Evolutionary conservation across 2,113 vertebrate species (phyloP).

Genomic region (Hippocampus guttulatus): DNA sequence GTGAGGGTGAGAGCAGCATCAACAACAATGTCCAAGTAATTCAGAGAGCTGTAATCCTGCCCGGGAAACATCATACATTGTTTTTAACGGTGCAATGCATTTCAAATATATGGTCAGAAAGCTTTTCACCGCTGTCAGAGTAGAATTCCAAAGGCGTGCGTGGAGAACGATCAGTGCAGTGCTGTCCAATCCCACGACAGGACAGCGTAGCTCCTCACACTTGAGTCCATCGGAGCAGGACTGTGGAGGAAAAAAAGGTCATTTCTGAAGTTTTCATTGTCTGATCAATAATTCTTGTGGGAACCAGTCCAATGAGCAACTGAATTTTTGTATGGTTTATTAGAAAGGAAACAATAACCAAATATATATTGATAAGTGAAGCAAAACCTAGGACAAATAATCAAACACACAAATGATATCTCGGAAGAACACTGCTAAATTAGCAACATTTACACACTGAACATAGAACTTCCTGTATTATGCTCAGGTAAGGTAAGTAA

Average conservation of each 20-base stretch:
- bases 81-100: not conserved
- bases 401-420: no score
- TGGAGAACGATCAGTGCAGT: conserved; percentile 75
- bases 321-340: no score
- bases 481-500: no score
- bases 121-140: conserved; percentile 79
- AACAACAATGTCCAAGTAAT: conserved; percentile 82
- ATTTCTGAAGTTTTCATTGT: not conserved
- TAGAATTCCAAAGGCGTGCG: conserved; percentile 84
- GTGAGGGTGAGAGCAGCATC: conserved; percentile 78
- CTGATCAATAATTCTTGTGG: no score
- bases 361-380: no score
- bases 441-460: no score
- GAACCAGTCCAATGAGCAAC: no score
- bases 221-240: conserved; percentile 74
- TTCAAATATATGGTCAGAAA: not conserved
- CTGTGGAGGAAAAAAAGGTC: conserved; percentile 51
- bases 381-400: no score
- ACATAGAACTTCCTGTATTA: no score
- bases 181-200: conserved; percentile 82
- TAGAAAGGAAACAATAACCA: no score
- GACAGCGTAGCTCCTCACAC: conserved; percentile 82
- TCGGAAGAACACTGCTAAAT: no score
- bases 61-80: not conserved
- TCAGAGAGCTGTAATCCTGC: conserved; percentile 86